Conservation (phyloP, 2,797 vertebrate species). For the Myiotriccus ornatus region DNA sequence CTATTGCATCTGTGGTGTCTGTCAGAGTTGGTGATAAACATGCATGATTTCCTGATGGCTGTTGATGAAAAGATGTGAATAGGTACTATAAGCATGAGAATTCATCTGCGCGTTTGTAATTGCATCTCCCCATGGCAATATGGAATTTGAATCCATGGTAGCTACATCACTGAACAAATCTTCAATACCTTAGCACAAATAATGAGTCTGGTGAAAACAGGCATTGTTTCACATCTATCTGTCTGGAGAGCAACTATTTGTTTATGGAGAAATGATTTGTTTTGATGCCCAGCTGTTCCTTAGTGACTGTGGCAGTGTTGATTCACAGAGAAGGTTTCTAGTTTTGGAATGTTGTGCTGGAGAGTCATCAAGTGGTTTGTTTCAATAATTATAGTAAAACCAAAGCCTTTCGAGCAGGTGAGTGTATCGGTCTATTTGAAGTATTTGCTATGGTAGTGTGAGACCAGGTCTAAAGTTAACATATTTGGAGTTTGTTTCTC, state of each 20-base stretch:
- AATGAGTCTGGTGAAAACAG: background rate
- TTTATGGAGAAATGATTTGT: background rate
- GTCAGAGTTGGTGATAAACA: background rate
- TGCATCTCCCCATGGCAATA: background rate
- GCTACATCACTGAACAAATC: background rate
- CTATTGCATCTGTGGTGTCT: background rate
- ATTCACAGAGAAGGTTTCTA: background rate
- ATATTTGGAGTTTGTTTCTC: background rate
- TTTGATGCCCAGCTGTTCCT: background rate
- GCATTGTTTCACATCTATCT: background rate
- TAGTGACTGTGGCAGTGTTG: background rate
- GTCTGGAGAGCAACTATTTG: background rate
- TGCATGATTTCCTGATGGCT: background rate
- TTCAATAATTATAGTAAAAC: background rate
- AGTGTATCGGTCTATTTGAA: accelerated
- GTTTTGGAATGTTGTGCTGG: background rate
- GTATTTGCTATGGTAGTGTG: background rate
- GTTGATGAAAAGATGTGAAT: background rate
- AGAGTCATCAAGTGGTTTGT: background rate
- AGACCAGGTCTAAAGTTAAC: background rate
- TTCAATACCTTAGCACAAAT: background rate
- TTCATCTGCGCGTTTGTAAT: background rate
- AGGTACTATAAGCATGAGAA: accelerated
- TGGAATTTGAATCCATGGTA: background rate
- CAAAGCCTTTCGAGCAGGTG: background rate